Base-by-base conservation (phyloP, 1,140 invertebrate species). In the Medauroidea extradentata region DNA sequence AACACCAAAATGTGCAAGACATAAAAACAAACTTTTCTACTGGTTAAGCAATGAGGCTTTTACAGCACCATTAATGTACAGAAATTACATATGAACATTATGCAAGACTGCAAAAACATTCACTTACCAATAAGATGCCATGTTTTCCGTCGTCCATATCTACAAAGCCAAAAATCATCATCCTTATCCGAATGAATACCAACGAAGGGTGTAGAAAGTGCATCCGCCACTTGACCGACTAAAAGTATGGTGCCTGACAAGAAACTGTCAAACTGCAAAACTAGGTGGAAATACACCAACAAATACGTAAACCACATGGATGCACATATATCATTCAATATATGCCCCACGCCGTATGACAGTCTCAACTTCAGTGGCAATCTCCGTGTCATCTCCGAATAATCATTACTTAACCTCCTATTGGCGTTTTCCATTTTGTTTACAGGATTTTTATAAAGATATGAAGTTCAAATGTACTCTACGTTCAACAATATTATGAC, bases 301-400 rank as follows among this genome's bases (percentile, higher is more conserved):
- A 96, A 78, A 76, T 98, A 99, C 0, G 92, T 94, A 73, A 98
- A 99, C 96, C 96, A 98, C 83, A 98, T 91, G 48, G 92, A 92
- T 34, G 94, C 92, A 78, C 93, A 96, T 5, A 98, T 81, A 79
- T 98, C 96, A 75, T 98, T 98, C 24, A 96, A 78, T 27, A 98
- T 84, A 78, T 98, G 95, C 0, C 91, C 92, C 64, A 90, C 78
- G 46, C 85, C 83, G 70, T 85, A 84, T 2, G 73, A 73, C n/a
- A 62, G 14, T 13, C 55, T 39, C 18, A 81, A 57, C 66, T 76
- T 54, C 27, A 42, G 46, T 3, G 54, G 57, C 21, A 63, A 27
- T 13, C 41, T 41, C 53, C 34, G 52, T 46, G 44, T 61, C 13
- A 61, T 50, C 57, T 61, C 59, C 13, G 44, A 50, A 50, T 61